phyloP scores from a whole-genome alignment of 1,140 invertebrate species.

The Drosophila simulans region DNA sequence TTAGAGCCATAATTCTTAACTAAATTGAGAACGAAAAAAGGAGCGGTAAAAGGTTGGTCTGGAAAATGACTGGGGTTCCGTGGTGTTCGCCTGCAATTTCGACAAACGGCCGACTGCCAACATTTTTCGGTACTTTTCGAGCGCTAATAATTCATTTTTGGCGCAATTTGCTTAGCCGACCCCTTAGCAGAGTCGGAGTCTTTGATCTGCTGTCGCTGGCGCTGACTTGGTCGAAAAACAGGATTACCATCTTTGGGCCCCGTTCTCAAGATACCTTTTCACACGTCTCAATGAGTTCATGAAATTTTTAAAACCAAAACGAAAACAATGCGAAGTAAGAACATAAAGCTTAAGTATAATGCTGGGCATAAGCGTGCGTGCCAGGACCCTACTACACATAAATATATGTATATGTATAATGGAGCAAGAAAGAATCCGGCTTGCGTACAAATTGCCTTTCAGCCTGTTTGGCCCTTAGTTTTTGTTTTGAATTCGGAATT shows the following conservation, averaged over 20 bases:
- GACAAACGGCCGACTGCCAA: conserved; percentile 62
- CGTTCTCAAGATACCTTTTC: conserved; percentile 58
- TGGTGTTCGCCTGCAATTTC: conserved; percentile 59
- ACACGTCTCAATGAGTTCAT: conserved; percentile 73
- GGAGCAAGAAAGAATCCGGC: conserved; percentile 8
- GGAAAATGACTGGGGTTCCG: conserved; percentile 14
- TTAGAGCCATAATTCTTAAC: conserved; percentile 69
- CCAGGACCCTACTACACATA: conserved; percentile 45
- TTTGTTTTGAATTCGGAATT: conserved; percentile 59
- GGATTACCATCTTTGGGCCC: conserved; percentile 58
- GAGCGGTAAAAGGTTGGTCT: conserved; percentile 35
- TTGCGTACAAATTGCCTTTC: conserved; percentile 70
- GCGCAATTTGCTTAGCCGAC: conserved; percentile 71
- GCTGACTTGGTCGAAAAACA: conserved; percentile 45
- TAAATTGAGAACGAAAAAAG: conserved; percentile 56
- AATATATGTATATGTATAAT: not conserved
- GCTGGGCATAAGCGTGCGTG: conserved; percentile 68
- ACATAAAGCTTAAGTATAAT: conserved; percentile 78
- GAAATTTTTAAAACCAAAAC: conserved; percentile 68
- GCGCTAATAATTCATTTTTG: conserved; percentile 80
- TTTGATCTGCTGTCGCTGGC: conserved; percentile 29
- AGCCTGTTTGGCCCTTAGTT: conserved; percentile 55
- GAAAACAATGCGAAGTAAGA: conserved; percentile 60
- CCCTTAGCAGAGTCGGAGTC: conserved; percentile 17
- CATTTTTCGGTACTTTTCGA: conserved; percentile 61